Evolutionary conservation across 1,140 invertebrate species (phyloP).

Genomic region (Aphaenogaster ashmeadi): DNA sequence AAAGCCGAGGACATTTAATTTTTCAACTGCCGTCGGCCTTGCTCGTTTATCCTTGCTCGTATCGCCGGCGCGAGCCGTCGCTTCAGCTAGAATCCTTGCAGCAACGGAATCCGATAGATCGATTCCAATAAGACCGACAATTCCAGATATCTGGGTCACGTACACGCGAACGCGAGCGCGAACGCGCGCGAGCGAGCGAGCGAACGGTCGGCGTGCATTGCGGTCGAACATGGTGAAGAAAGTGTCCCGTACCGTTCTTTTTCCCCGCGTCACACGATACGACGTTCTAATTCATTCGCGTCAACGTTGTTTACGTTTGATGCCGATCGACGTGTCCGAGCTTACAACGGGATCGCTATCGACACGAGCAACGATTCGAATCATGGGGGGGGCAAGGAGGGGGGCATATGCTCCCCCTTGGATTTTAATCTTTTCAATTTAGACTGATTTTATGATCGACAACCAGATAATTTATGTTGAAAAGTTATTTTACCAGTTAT

Average conservation of each 20-base stretch:
- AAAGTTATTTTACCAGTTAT: too few species aligned
- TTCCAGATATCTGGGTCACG: conserved; percentile 51
- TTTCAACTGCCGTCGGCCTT: conserved; percentile 15
- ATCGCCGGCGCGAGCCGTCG: neutral
- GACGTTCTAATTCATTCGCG: conserved; percentile 14
- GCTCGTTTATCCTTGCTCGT: conserved; percentile 26
- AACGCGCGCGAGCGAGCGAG: neutral
- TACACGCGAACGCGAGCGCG: conserved; percentile 23
- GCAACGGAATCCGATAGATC: conserved; percentile 60
- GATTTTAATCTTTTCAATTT: too few species aligned
- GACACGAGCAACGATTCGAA: neutral
- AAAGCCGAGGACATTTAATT: conserved; percentile 1
- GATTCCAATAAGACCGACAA: conserved; percentile 48
- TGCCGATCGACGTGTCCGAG: neutral
- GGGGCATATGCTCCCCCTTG: too few species aligned
- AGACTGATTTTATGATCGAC: too few species aligned
- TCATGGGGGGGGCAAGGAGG: too few species aligned
- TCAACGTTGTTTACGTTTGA: conserved; percentile 9
- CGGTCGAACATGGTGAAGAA: conserved; percentile 56
- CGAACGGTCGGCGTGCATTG: neutral
- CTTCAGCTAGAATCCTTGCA: conserved; percentile 53
- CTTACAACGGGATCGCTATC: neutral
- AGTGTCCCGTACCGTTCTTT: conserved; percentile 56
- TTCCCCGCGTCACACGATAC: neutral
- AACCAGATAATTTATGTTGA: too few species aligned